Evolutionary conservation across 2,797 vertebrate species (phyloP).

Genomic region (Pseudochromis fuscus): DNA sequence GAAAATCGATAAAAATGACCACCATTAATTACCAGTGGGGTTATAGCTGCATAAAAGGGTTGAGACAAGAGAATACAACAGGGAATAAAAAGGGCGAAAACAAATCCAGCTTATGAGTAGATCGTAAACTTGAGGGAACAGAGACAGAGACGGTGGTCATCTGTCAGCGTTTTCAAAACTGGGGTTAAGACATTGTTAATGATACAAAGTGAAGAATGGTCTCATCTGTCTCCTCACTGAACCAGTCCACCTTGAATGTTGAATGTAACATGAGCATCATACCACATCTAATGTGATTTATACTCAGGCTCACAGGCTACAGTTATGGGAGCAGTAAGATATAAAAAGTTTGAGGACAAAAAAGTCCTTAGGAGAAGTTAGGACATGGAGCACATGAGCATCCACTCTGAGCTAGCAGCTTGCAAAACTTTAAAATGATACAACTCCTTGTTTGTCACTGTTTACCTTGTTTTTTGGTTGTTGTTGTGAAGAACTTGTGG

Average conservation of each 20-base stretch:
- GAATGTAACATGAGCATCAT: not conserved
- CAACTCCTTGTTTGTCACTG: too few relatives aligned
- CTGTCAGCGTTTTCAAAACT: not conserved
- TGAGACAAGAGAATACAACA: conserved; percentile 29
- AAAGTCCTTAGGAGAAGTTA: not conserved
- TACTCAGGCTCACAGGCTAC: not conserved
- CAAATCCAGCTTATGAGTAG: conserved; percentile 33
- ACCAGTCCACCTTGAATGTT: not conserved
- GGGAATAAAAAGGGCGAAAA: conserved; percentile 37
- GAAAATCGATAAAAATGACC: conserved; percentile 53
- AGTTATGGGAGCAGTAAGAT: not conserved
- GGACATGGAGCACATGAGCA: not conserved
- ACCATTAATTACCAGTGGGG: conserved; percentile 53
- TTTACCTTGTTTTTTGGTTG: too few relatives aligned
- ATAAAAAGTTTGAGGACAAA: not conserved
- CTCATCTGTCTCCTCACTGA: not conserved
- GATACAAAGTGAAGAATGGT: not conserved
- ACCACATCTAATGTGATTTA: not conserved
- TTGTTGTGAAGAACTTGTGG: too few relatives aligned
- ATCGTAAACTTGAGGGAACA: conserved; percentile 21
- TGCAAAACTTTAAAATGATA: too few relatives aligned
- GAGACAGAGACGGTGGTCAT: not conserved
- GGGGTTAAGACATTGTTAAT: not conserved
- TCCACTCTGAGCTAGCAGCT: not conserved
- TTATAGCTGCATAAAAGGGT: conserved; percentile 47